phyloP scores from a whole-genome alignment of 1,140 invertebrate genomes.

The Cotesia glomerata region DNA sequence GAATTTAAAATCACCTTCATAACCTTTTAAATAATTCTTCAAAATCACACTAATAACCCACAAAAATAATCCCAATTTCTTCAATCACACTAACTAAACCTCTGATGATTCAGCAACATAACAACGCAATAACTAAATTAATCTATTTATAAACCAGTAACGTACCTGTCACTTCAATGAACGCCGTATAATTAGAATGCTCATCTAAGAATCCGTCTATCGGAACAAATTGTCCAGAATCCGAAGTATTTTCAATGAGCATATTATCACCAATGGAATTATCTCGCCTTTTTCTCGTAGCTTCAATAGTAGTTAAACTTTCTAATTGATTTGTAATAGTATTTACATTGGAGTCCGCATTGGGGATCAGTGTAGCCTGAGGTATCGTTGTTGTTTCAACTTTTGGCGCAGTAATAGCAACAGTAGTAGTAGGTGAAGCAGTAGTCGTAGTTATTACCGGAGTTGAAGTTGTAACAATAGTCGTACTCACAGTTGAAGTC shows the following conservation, averaged over 20 bases:
- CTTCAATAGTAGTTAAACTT: conserved; percentile 24
- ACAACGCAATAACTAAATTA: background rate
- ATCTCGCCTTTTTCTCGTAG: conserved; percentile 46
- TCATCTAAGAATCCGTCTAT: conserved; percentile 77
- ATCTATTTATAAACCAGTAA: conserved; percentile 19
- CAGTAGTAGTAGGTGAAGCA: background rate
- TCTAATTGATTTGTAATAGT: conserved; percentile 27
- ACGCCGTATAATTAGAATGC: conserved; percentile 80
- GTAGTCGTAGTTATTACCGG: conserved; percentile 3
- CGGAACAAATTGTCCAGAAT: conserved; percentile 41
- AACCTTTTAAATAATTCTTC: too few species aligned
- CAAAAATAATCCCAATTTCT: too few species aligned
- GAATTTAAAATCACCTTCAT: too few species aligned
- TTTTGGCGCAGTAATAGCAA: background rate
- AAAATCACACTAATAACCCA: too few species aligned
- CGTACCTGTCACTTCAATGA: conserved; percentile 80
- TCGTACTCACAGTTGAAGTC: conserved; percentile 36
- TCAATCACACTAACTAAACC: too few species aligned
- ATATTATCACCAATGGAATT: conserved; percentile 35
- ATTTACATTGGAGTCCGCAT: conserved; percentile 19
- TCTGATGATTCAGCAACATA: too few species aligned
- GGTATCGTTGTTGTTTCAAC: conserved; percentile 37
- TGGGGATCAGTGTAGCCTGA: conserved; percentile 19
- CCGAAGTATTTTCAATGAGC: conserved; percentile 31
- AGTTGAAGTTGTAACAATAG: conserved; percentile 41